phyloP scores from a whole-genome alignment of 92 coral and sea anemone species.

The Actinernus sp. region DNA sequence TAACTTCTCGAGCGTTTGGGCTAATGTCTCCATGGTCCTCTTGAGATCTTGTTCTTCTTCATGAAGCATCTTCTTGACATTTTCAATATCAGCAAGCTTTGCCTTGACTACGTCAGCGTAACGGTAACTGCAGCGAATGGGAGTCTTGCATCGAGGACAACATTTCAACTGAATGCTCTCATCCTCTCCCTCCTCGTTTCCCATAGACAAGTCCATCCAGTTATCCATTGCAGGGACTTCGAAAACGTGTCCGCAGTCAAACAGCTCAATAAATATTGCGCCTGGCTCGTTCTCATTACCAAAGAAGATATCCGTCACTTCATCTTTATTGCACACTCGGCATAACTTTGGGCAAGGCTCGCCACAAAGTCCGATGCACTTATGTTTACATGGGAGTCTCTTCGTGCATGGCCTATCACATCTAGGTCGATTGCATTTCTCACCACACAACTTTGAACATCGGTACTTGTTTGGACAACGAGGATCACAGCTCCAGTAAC shows the following conservation, averaged over 20 bases:
- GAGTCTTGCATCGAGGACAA: constrained; percentile 89
- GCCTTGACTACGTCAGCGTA: constrained; percentile 82
- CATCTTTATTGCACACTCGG: constrained; percentile 69
- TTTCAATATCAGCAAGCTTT: constrained; percentile 68
- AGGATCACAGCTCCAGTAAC: constrained; percentile 80
- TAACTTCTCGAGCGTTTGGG: not conserved
- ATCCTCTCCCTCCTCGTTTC: constrained; percentile 22
- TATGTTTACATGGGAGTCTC: constrained; percentile 64
- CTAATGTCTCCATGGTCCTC: constrained; percentile 4
- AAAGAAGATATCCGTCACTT: constrained; percentile 81
- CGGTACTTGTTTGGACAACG: constrained; percentile 33
- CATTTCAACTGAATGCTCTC: constrained; percentile 61
- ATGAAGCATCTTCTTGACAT: constrained; percentile 58
- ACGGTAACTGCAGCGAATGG: constrained; percentile 77
- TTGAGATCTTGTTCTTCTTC: constrained; percentile 49
- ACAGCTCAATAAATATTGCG: constrained; percentile 82
- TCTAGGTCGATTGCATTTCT: constrained; percentile 76
- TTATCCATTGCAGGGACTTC: constrained; percentile 81
- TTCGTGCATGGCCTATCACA: constrained; percentile 75
- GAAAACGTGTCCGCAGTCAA: constrained; percentile 84
- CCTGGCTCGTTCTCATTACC: constrained; percentile 75
- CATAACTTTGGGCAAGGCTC: constrained; percentile 92
- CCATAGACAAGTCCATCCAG: constrained; percentile 75
- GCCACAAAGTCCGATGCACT: too few relatives aligned
- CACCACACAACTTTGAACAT: constrained; percentile 69